Base-by-base conservation (phyloP, 2,113 vertebrate species). In the Sinosuthora webbiana region DNA sequence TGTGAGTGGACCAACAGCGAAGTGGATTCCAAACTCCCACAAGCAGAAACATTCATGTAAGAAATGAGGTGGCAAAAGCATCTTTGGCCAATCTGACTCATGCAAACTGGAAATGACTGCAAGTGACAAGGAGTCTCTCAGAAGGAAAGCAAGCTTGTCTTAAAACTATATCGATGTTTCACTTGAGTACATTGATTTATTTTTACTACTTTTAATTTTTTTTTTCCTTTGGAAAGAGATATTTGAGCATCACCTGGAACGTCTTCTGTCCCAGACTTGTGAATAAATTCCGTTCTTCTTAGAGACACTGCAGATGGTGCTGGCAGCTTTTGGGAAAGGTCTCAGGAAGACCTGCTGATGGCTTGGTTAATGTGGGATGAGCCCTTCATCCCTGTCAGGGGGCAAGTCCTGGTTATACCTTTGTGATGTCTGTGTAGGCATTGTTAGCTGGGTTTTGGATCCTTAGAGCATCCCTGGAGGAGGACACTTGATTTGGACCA, bases 361-460 rank as follows among this genome's bases (percentile, higher is more conserved):
- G 10, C 27, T 79, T 28, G 6, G 41, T 41, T 39, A 7, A 8
- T 4, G 10, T 53, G 39, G 44, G 50, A 11, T 9, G 4, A 68
- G 49, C 44, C 39, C 56, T 76, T 57, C 7, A 3, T 30, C 60
- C 57, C 53, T 62, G n/a, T 64, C n/a, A 6, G 0, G 2, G 19
- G 6, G 3, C 0, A 0, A 45, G 30, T 47, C 52, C 35, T 7
- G 2, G 10, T 15, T 68, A 23, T 35, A 33, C 35, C 42, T 69
- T 27, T 50, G 30, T n/a, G 20, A 3, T 67, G 6, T 33, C 13
- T 74, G 10, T 42, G 9, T 6, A 15, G 30, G 39, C 25, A 65
- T 57, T 79, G 7, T 30, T n/a, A 7, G 31, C 2, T 73, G 63
- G 76, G 39, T 19, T 2, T 27, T 65, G 64, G 42, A 33, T 84